phyloP scores from a whole-genome alignment of 2,888 invertebrate genomes.

The Idaea straminata region DNA sequence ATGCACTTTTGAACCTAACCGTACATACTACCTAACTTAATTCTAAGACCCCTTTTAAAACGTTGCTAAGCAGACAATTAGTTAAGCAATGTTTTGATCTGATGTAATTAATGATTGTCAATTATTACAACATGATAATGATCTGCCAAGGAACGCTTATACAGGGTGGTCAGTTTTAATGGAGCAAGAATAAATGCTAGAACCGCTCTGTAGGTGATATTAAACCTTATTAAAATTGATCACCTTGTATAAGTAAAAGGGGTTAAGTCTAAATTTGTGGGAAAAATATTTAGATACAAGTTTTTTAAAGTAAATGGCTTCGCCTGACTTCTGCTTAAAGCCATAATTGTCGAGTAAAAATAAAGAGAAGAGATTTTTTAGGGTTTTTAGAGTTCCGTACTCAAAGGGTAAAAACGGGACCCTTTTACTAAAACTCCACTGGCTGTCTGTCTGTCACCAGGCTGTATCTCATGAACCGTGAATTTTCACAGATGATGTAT shows the following conservation, averaged over 20 bases:
- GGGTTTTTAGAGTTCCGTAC: too few relatives aligned
- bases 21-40: neutral
- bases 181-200: neutral
- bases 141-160: neutral
- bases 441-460: too few relatives aligned
- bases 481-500: too few relatives aligned
- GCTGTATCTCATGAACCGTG: too few relatives aligned
- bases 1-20: neutral
- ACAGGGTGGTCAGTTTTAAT: neutral
- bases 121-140: neutral
- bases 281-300: neutral
- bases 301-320: neutral
- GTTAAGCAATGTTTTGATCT: neutral
- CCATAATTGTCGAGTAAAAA: too few relatives aligned
- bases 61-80: neutral
- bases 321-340: too few relatives aligned
- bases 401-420: too few relatives aligned
- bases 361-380: too few relatives aligned
- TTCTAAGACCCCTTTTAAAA: neutral
- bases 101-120: neutral
- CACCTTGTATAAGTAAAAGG: neutral
- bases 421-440: too few relatives aligned
- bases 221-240: neutral
- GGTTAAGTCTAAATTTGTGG: neutral
- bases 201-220: too few relatives aligned